Percentiles rank a stretch among this genome's conserved stretches.
Conservation (phyloP, 2,888 invertebrate species). For the Eumerus sabulonum region DNA sequence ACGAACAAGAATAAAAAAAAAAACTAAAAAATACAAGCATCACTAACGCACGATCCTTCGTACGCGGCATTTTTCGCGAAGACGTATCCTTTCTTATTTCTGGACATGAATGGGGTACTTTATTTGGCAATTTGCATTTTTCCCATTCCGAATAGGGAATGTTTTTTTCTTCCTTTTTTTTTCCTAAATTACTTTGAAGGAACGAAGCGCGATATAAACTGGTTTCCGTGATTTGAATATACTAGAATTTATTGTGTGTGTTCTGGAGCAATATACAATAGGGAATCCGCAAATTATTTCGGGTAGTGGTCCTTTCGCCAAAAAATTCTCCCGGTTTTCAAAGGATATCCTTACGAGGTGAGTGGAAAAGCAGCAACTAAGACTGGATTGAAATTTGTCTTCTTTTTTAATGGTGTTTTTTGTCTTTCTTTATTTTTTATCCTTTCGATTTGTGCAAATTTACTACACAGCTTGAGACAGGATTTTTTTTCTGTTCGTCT, state of each 20-base stretch:
- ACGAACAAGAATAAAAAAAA: too few species aligned
- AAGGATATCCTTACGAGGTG: neutral
- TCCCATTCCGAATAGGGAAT: constrained; percentile 27
- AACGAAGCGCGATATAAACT: too few species aligned
- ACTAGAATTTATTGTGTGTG: too few species aligned
- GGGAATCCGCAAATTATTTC: constrained; percentile 44
- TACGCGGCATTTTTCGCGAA: constrained; percentile 15
- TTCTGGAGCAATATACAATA: constrained; percentile 23
- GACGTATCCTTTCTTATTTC: constrained; percentile 15
- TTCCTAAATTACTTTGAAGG: too few species aligned
- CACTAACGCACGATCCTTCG: constrained; percentile 3
- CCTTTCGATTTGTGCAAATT: constrained; percentile 59
- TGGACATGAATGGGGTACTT: constrained; percentile 43
- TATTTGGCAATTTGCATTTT: constrained; percentile 60
- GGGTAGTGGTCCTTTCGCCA: constrained; percentile 40
- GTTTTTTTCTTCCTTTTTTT: constrained; percentile 27
- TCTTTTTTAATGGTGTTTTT: constrained; percentile 16
- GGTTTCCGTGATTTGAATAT: too few species aligned
- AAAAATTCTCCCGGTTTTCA: constrained; percentile 32
- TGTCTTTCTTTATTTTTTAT: constrained; percentile 42
- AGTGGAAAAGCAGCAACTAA: constrained; percentile 7
- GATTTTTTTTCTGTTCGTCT: constrained; percentile 35
- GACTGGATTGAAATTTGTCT: constrained; percentile 58
- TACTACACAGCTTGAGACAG: constrained; percentile 57
- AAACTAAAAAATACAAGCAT: too few species aligned